Conservation (phyloP, 1,140 invertebrate species). For the Drosophila obscura region DNA sequence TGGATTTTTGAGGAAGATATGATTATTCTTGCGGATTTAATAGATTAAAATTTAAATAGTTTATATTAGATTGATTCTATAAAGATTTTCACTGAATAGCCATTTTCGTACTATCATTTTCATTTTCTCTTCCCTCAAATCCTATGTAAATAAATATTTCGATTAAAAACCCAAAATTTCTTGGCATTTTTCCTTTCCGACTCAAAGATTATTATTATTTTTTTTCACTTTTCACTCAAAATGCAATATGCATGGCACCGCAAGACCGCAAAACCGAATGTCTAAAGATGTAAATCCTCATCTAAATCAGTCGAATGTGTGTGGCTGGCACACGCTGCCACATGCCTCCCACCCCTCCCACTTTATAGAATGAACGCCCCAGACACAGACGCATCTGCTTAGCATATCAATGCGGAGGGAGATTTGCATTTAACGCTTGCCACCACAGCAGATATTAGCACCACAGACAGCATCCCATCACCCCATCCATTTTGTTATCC, state of each 20-base stretch:
- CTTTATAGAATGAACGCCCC: slow-evolving; percentile 6
- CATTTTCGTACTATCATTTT: too few relatives aligned
- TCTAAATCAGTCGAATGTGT: slow-evolving; percentile 42
- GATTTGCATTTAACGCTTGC: slow-evolving; percentile 73
- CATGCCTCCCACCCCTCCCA: not conserved
- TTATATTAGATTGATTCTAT: too few relatives aligned
- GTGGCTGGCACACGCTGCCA: too few relatives aligned
- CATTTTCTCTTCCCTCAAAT: not conserved
- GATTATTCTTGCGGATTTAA: too few relatives aligned
- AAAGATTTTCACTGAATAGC: too few relatives aligned
- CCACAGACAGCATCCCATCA: slow-evolving; percentile 23
- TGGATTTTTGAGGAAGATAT: too few relatives aligned
- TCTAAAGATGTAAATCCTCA: slow-evolving; percentile 22
- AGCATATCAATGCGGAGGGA: slow-evolving; percentile 68
- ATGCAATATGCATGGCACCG: slow-evolving; percentile 56
- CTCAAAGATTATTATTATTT: slow-evolving; percentile 28
- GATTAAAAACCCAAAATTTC: slow-evolving; percentile 21
- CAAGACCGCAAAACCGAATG: not conserved
- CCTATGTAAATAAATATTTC: slow-evolving; percentile 10
- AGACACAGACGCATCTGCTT: slow-evolving; percentile 73
- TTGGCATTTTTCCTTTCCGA: slow-evolving; percentile 29
- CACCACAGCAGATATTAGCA: slow-evolving; percentile 65
- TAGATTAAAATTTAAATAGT: too few relatives aligned
- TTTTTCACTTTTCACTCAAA: slow-evolving; percentile 30
- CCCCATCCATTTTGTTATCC: not conserved